These are phyloP conservation scores for Psittacula derbiana DNA, from an alignment of 2,797 vertebrate species.

Conservation along the genomic window DNA sequence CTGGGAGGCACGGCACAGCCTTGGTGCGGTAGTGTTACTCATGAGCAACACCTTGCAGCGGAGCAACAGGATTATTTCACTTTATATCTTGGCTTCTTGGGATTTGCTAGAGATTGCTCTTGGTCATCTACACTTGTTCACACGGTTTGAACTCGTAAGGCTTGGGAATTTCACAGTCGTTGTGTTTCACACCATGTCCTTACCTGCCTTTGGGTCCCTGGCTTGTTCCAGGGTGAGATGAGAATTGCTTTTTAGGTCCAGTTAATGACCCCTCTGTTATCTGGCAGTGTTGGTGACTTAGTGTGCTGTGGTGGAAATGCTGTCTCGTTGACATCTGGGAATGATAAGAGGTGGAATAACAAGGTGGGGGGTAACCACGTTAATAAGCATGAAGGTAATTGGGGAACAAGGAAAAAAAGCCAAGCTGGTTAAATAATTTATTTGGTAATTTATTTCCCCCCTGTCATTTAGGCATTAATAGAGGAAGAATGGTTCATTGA, in stretches of 20 bases:
- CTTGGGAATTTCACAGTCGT: rapidly evolving
- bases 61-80: neutral
- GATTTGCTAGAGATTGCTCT: neutral
- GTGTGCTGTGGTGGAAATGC: neutral
- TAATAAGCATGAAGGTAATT: neutral
- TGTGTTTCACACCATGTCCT: neutral
- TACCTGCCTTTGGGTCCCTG: neutral
- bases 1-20: constrained; percentile 6
- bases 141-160: neutral
- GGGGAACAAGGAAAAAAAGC: neutral
- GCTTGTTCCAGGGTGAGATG: neutral
- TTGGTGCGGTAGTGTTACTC: constrained; percentile 24
- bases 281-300: rapidly evolving
- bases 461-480: neutral
- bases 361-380: neutral
- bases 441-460: neutral
- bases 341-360: neutral
- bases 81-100: neutral
- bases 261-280: rapidly evolving
- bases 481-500: neutral
- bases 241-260: neutral
- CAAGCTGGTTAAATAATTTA: neutral
- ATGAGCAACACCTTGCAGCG: constrained; percentile 23
- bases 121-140: neutral
- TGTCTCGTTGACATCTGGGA: neutral